Conservation (phyloP, 2,888 invertebrate genomes). For the Plusia festucae region DNA sequence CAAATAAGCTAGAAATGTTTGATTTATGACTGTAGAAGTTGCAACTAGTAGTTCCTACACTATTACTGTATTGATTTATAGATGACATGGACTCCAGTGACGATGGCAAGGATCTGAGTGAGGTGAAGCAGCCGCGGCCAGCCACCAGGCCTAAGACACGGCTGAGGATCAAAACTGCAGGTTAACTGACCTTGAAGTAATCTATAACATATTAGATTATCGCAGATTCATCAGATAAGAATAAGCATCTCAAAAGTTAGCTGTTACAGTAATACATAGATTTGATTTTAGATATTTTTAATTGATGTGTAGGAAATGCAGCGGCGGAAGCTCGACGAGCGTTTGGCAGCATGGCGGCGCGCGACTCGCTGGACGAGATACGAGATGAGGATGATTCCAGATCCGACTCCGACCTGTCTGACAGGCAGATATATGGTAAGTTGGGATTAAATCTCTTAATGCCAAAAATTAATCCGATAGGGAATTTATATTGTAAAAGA, state of each 20-base stretch:
- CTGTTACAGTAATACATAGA: too few species aligned
- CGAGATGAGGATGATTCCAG: constrained; percentile 88
- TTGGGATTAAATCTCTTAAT: not conserved
- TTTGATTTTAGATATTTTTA: too few species aligned
- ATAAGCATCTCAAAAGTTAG: too few species aligned
- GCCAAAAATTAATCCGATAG: not conserved
- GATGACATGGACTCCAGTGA: constrained; percentile 81
- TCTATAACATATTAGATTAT: too few species aligned
- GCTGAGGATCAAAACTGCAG: constrained; percentile 90
- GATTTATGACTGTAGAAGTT: not conserved
- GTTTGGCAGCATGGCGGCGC: constrained; percentile 88
- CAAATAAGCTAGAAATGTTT: not conserved
- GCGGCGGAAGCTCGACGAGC: constrained; percentile 80
- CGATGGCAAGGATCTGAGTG: constrained; percentile 73
- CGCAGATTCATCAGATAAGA: too few species aligned
- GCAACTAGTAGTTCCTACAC: not conserved
- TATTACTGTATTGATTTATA: constrained; percentile 32
- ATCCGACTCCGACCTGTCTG: constrained; percentile 80
- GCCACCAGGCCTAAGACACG: constrained; percentile 84
- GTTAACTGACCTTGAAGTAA: constrained; percentile 60
- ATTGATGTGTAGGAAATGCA: constrained; percentile 44
- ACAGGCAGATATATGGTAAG: constrained; percentile 72
- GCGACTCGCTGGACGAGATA: constrained; percentile 89
- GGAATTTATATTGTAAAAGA: too few species aligned
- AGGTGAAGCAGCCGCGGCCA: constrained; percentile 76